These are phyloP conservation scores for Illadopsis cleaveri DNA, from an alignment of 2,113 vertebrate genomes.

Conservation along the genomic window DNA sequence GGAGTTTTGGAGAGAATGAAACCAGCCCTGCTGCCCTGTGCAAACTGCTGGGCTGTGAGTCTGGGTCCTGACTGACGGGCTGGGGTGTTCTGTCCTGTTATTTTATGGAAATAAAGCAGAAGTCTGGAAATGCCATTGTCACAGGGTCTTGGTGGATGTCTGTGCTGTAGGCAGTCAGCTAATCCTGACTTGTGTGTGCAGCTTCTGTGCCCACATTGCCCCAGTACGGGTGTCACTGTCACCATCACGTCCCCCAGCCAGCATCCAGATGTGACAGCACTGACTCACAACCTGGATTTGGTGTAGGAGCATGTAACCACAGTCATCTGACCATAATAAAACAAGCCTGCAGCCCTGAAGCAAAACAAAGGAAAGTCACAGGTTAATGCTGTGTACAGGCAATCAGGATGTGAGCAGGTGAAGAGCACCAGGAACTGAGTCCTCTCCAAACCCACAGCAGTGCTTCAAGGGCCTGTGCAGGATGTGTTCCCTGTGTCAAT, in stretches of 20 bases:
- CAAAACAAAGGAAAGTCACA: neutral
- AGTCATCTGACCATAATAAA: neutral
- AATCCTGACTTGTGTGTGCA: rapidly evolving
- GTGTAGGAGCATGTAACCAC: rapidly evolving
- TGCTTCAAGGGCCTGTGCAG: neutral
- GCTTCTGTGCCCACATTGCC: rapidly evolving
- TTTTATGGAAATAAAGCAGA: neutral
- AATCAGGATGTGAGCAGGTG: neutral
- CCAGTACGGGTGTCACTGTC: rapidly evolving
- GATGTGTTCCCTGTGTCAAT: rapidly evolving
- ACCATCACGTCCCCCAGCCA: neutral
- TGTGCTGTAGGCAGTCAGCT: neutral
- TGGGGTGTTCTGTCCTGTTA: neutral
- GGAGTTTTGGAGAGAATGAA: neutral
- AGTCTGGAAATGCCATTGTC: neutral
- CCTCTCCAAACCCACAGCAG: neutral
- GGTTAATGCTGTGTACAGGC: neutral
- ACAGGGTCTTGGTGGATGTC: neutral
- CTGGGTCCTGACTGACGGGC: neutral
- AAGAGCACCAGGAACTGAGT: neutral
- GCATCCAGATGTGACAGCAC: neutral
- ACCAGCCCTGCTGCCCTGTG: neutral
- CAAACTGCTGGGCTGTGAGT: neutral
- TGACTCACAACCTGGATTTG: rapidly evolving
- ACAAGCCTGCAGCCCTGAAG: neutral